phyloP scores from a whole-genome alignment of 2,888 invertebrate species.

The Euclidia mi region DNA sequence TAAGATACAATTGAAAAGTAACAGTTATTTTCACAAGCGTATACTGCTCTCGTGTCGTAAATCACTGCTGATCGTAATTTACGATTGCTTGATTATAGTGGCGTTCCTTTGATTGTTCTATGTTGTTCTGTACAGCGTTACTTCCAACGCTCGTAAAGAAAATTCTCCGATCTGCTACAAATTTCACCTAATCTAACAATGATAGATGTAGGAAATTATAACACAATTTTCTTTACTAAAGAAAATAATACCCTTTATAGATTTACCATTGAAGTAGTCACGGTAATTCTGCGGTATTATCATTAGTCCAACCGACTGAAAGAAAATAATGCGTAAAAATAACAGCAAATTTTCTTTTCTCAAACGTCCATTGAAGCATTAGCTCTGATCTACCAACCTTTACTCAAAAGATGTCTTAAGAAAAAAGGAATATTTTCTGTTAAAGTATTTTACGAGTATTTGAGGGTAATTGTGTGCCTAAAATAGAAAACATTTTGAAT shows the following conservation, averaged over 20 bases:
- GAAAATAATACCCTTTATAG: neutral
- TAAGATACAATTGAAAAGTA: constrained; percentile 11
- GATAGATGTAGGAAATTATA: constrained; percentile 12
- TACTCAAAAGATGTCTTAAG: constrained; percentile 5
- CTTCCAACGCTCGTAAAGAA: constrained; percentile 18
- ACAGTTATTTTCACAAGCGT: constrained; percentile 24
- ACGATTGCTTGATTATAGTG: constrained; percentile 43
- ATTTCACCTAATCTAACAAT: constrained; percentile 10
- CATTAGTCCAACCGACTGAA: too few species aligned
- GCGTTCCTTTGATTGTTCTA: constrained; percentile 25
- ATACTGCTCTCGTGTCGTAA: constrained; percentile 32
- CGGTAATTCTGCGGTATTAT: too few species aligned
- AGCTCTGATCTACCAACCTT: constrained; percentile 5
- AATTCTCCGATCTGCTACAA: constrained; percentile 12
- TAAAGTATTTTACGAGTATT: constrained; percentile 4
- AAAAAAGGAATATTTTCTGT: constrained; percentile 1
- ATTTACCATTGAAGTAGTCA: neutral
- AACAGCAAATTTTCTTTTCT: too few species aligned
- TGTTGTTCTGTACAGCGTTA: constrained; percentile 24
- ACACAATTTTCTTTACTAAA: constrained; percentile 3
- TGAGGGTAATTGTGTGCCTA: constrained; percentile 14
- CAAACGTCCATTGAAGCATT: neutral
- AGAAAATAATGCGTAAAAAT: too few species aligned
- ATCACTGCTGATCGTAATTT: constrained; percentile 42
- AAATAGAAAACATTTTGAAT: constrained; percentile 18